These are phyloP conservation scores for Leptura quadrifasciata DNA, from an alignment of 2,888 invertebrate species.

Conservation along the genomic window DNA sequence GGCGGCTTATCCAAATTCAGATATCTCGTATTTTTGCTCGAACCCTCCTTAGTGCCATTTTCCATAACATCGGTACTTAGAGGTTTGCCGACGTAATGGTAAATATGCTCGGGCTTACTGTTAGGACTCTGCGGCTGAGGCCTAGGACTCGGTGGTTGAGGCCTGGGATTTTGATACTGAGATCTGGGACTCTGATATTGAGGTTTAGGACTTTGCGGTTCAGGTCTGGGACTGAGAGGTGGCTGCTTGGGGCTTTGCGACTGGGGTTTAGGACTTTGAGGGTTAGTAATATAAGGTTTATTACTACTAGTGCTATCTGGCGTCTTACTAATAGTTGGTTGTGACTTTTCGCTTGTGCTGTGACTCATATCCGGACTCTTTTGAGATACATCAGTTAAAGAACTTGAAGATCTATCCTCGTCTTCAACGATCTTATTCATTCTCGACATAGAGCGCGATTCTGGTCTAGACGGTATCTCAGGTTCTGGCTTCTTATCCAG, in stretches of 20 bases:
- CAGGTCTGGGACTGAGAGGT: neutral
- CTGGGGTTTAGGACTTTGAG: slow-evolving; percentile 16
- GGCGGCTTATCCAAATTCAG: slow-evolving; percentile 50
- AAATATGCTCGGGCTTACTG: neutral
- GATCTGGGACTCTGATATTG: neutral
- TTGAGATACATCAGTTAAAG: slow-evolving; percentile 52
- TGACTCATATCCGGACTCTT: slow-evolving; percentile 66
- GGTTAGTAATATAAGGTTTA: slow-evolving; percentile 51
- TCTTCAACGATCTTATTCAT: slow-evolving; percentile 67
- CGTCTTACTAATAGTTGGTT: slow-evolving; percentile 72
- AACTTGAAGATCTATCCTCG: slow-evolving; percentile 57
- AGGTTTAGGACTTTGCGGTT: neutral
- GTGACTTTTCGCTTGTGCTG: slow-evolving; percentile 67
- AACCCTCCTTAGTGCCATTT: slow-evolving; percentile 40
- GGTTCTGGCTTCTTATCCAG: slow-evolving; percentile 59
- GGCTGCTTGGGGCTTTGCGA: neutral
- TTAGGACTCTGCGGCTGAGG: slow-evolving; percentile 2
- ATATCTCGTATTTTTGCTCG: slow-evolving; percentile 38
- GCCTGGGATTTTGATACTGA: neutral
- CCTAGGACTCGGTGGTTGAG: neutral
- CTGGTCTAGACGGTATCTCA: slow-evolving; percentile 64
- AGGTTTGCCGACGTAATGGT: neutral
- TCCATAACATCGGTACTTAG: slow-evolving; percentile 1
- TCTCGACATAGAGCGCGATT: slow-evolving; percentile 64
- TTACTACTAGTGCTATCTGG: slow-evolving; percentile 32